phyloP scores from a whole-genome alignment of 2,113 vertebrate species.

The Datnioides undecimradiatus region DNA sequence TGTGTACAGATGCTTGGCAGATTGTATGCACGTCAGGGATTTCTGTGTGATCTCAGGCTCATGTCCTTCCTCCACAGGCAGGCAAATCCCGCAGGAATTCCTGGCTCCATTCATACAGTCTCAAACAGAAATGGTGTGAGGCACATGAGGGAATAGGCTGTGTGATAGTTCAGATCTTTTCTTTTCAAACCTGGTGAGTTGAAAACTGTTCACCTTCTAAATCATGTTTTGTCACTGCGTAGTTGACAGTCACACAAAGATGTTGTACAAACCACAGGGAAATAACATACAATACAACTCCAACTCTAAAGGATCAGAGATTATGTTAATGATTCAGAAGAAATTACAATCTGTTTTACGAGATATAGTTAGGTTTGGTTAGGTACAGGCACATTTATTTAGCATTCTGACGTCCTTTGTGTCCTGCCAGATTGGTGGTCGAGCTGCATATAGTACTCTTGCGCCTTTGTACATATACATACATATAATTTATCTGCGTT shows the following conservation, averaged over 20 bases:
- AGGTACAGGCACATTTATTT: not conserved
- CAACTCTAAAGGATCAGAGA: no score
- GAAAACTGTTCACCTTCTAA: not conserved
- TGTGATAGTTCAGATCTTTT: slow-evolving; percentile 15
- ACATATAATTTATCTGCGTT: no score
- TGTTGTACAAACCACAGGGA: not conserved
- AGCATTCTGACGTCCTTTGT: no score
- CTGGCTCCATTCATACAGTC: slow-evolving; percentile 37
- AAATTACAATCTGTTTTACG: no score
- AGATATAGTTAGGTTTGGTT: not conserved
- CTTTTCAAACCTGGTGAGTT: not conserved
- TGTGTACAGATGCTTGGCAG: slow-evolving; percentile 21
- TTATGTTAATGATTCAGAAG: no score
- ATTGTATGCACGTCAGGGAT: slow-evolving; percentile 29
- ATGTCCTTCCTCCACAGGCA: slow-evolving; percentile 33
- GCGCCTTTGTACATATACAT: no score
- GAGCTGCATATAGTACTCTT: no score
- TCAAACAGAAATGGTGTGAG: slow-evolving; percentile 27
- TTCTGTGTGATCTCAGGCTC: slow-evolving; percentile 41
- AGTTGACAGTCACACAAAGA: not conserved
- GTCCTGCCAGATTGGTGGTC: no score
- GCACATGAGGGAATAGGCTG: slow-evolving; percentile 7
- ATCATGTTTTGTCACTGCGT: not conserved
- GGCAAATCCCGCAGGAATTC: slow-evolving; percentile 32
- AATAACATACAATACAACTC: not conserved